Conservation (phyloP, 2,797 vertebrate species). For the Lemur catta region DNA sequence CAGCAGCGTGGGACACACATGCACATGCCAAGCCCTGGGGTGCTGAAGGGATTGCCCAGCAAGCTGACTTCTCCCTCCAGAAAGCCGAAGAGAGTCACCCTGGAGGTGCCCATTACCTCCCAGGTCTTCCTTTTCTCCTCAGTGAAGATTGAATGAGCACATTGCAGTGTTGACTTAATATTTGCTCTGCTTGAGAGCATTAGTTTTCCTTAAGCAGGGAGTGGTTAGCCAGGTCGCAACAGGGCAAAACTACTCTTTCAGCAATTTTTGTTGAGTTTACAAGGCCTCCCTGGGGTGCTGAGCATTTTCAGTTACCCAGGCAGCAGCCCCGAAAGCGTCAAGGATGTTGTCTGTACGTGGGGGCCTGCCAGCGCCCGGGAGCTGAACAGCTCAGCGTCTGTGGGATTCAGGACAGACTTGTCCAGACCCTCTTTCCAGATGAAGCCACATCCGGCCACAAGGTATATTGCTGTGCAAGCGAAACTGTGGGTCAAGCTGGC, state of each 20-base stretch:
- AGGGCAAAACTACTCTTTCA: not conserved
- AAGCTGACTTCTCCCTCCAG: not conserved
- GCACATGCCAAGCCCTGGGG: not conserved
- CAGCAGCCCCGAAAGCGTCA: not conserved
- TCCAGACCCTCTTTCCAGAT: not conserved
- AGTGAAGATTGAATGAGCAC: not conserved
- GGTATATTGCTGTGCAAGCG: not conserved
- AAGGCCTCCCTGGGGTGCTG: not conserved
- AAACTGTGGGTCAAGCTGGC: not conserved
- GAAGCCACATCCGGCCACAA: not conserved
- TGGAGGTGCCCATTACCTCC: not conserved
- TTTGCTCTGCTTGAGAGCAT: slow-evolving; percentile 26
- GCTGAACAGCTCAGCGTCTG: not conserved
- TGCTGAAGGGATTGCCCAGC: no score
- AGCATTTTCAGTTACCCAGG: slow-evolving; percentile 29
- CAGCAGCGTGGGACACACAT: not conserved
- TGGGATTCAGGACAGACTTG: not conserved
- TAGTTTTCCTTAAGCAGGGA: not conserved
- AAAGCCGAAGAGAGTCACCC: not conserved
- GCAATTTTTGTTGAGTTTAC: not conserved
- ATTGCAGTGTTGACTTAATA: not conserved
- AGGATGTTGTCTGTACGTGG: not conserved
- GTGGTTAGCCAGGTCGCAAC: not conserved
- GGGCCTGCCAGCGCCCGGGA: not conserved
- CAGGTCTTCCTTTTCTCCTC: not conserved